phyloP scores from a whole-genome alignment of 2,113 vertebrate genomes.

The Theristicus caerulescens region DNA sequence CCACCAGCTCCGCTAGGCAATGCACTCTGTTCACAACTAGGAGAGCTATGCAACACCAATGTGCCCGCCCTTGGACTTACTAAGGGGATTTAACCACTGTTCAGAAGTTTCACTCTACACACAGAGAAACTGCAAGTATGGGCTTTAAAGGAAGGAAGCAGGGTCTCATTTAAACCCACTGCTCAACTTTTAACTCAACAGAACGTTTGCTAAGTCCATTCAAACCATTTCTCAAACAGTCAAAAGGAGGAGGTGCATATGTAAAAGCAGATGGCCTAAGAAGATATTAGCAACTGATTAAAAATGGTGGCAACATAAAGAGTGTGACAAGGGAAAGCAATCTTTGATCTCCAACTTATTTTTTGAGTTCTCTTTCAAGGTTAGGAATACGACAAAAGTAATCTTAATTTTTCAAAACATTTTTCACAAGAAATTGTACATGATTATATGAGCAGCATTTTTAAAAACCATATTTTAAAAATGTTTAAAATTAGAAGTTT shows the following conservation, averaged over 20 bases:
- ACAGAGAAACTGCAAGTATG: not conserved
- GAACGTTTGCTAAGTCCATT: not conserved
- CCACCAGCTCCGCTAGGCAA: accelerated
- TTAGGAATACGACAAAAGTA: not conserved
- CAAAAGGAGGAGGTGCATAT: not conserved
- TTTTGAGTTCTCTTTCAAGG: not conserved
- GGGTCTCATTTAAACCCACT: not conserved
- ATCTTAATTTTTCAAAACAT: not conserved
- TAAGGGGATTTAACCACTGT: not conserved
- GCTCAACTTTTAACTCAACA: not conserved
- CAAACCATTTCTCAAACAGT: not conserved
- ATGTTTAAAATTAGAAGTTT: not conserved
- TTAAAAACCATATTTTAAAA: not conserved
- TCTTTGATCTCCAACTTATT: not conserved
- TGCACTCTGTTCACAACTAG: not conserved
- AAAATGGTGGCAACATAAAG: not conserved
- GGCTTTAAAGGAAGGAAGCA: not conserved
- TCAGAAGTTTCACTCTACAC: not conserved
- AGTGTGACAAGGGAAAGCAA: not conserved
- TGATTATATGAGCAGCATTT: not conserved
- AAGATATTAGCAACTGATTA: not conserved
- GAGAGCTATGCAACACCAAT: accelerated
- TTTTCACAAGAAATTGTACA: not conserved
- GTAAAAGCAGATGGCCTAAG: not conserved
- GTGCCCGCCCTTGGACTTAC: accelerated